Base-by-base conservation (phyloP, 2,113 vertebrate species). In the Dunckerocampus dactyliophorus region DNA sequence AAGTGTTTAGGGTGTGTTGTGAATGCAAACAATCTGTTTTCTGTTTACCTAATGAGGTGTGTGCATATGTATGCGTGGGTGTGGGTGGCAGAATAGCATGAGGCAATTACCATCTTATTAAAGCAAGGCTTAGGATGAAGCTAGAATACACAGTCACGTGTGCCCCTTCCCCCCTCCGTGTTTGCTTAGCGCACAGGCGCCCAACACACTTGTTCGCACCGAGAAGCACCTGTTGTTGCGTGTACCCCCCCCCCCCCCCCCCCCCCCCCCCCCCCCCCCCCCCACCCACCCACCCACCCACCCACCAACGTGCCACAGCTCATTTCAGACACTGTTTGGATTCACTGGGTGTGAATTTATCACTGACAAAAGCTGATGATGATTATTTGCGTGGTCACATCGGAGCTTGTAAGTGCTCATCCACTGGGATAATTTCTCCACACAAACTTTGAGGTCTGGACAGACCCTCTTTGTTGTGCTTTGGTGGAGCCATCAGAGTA, bases 211-310 rank as follows among this genome's bases (percentile, higher is more conserved):
- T 51, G 21, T 62, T 68, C 28, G n/a, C 28, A 39, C 21, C 6
- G 31, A 31, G 58, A 58, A 71, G 56, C 80, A 88, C 81, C 77
- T 86, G 77, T 82, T 82, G 79, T 76, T 43, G 59, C 8, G 65
- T 67, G 65, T 69, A 66, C 37, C 52, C 6, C 46, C 3, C 4
- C 34, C 62, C 28, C n/a, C n/a, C n/a, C n/a, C n/a, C n/a, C n/a
- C n/a, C n/a, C n/a, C n/a, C n/a, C n/a, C n/a, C n/a, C n/a, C n/a
- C n/a, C n/a, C n/a, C n/a, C n/a, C n/a, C n/a, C n/a, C n/a, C n/a
- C n/a, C n/a, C n/a, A n/a, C n/a, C n/a, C n/a, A n/a, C n/a, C n/a
- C n/a, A n/a, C n/a, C n/a, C n/a, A n/a, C n/a, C n/a, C n/a, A n/a
- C n/a, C n/a, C n/a, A n/a, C n/a, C n/a, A n/a, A n/a, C n/a, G n/a